Evolutionary conservation across 2,797 vertebrate genomes (phyloP).

Genomic region (Capromys pilorides): DNA sequence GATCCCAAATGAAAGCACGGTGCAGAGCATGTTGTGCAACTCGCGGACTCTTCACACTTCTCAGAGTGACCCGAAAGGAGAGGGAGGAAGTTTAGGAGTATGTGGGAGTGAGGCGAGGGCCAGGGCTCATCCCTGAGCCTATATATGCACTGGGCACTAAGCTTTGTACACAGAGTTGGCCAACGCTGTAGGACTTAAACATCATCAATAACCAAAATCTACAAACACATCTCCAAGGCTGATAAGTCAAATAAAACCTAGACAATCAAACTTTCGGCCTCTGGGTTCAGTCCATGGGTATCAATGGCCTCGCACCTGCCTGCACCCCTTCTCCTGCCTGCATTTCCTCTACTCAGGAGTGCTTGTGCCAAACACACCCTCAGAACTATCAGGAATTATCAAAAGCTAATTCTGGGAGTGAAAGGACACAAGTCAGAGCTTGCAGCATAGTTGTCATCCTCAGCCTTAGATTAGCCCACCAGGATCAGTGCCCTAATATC

Average conservation of each 20-base stretch:
- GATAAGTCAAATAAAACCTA: not conserved
- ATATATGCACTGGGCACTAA: not conserved
- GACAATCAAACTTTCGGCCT: not conserved
- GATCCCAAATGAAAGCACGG: not conserved
- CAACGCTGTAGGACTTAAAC: not conserved
- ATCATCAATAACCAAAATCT: not conserved
- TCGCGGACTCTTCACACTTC: not conserved
- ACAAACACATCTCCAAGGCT: not conserved
- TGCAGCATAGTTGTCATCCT: not conserved
- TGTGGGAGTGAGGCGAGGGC: not conserved
- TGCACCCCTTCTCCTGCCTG: not conserved
- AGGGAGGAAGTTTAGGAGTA: not conserved
- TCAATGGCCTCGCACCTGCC: not conserved
- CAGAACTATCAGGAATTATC: not conserved
- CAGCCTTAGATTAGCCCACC: not conserved
- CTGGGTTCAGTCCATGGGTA: not conserved
- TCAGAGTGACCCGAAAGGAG: not conserved
- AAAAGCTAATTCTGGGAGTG: not conserved
- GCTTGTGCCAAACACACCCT: not conserved
- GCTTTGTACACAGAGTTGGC: not conserved
- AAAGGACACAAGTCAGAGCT: not conserved
- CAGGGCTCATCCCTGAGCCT: not conserved
- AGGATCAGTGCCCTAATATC: not conserved
- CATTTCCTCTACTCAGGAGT: not conserved
- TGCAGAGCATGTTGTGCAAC: not conserved